Base-by-base conservation (phyloP, 2,797 vertebrate species). In the Myiotriccus ornatus region DNA sequence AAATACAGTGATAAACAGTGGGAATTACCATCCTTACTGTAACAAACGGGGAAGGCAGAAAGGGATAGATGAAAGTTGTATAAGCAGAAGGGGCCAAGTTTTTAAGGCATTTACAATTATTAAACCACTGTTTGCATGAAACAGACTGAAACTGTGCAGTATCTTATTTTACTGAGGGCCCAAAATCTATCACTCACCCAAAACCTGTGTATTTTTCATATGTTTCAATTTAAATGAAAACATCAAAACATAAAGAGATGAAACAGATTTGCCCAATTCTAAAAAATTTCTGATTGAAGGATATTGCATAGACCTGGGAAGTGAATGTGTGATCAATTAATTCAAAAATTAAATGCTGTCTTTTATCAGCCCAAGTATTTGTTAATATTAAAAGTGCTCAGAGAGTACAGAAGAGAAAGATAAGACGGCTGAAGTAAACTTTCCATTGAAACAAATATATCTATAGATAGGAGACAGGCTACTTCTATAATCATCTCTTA, bases 191-290 rank as follows among this genome's bases (percentile, higher is more conserved):
- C 65, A 60, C 78, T 90, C 70, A 70, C 53, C 34, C 81, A 68
- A 84, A 92, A 89, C 21, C 55, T 79, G 70, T 63, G 49, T 74
- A 65, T 89, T 82, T 93, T 90, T 90, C 55, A 62, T 74, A 74
- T 43, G 39, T 89, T 91, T 92, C 87, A 95, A 85, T 87, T 89
- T 83, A 91, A 96, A 91, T 89, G 64, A 91, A 89, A 92, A 77
- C 56, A 80, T 92, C 71, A 94, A 89, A 92, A 37, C 71, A 64
- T 89, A 89, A 96, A 94, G 47, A 67, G 56, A 70, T 60, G 49
- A 83, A 87, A 56, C 41, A 87, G 63, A 89, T 89, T 93, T 89
- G 78, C 56, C 41, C 60, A 74, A 71, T 87, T 71, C 34, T 89
- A 94, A 93, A 94, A 80, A 90, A 91, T 87, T 82, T 90, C 67